Base-by-base conservation (phyloP, 2,888 invertebrate species). In the Dinocampus coccinellae region DNA sequence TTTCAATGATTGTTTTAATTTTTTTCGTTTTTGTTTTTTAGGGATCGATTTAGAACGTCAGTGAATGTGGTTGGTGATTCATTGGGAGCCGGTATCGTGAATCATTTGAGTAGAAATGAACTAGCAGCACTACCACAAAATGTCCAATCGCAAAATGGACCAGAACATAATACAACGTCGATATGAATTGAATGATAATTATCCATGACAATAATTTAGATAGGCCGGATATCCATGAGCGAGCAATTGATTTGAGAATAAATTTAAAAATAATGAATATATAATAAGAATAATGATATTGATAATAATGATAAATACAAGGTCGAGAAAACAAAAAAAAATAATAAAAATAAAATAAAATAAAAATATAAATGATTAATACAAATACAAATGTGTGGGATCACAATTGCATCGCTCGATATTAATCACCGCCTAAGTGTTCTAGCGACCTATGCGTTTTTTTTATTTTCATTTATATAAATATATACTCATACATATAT, bases 61-160 rank as follows among this genome's bases (percentile, higher is more conserved):
- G 81, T 92, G 58, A 93, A 93, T 82, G 93, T 93, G 9, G 88
- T 92, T 76, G 93, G 93, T 7, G 93, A 93, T 82, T 91, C 92
- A 0, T 88, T 92, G 52, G 93, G 93, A 1, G 92, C 92, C 2
- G 93, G 92, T 2, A 91, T 93, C 73, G 92, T 93, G 10, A 89
- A 90, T 75, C 89, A 91, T 78, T 82, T 92, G 73, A 90, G 90
- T 82, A 88, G 88, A 79, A 83, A 88, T 39, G 91, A 91, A 70
- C 81, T 91, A 58, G 83, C 85, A 22, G 80, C 85, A 42, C 75
- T 89, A 77, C 85, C 86, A 0, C 84, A 81, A 36, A 22, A 75
- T 22, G 76, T 61, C 2, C 81, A 79, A 69, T 73, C 76, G 26
- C 79, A 80, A 66, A 81, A 82, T 64, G 82, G 83, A 9, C 81